These are phyloP conservation scores for Verasper variegatus DNA, from an alignment of 2,113 vertebrate genomes.

Conservation along the genomic window DNA sequence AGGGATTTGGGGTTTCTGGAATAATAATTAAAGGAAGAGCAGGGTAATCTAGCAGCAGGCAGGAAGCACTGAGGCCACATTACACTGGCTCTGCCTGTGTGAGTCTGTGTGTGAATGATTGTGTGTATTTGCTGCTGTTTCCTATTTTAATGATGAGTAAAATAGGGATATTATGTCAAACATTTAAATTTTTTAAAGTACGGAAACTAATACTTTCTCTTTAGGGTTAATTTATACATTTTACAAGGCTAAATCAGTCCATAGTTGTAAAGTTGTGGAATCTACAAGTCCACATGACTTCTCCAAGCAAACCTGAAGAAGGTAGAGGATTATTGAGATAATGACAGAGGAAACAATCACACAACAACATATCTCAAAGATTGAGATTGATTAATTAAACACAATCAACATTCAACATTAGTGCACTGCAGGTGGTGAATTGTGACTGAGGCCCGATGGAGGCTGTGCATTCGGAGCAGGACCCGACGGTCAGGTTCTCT, in stretches of 20 bases:
- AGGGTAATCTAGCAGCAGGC: constrained; percentile 14
- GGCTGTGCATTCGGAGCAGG: constrained; percentile 33
- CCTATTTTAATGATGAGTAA: too few species aligned
- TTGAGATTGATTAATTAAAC: constrained; percentile 45
- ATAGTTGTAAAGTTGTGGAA: not conserved
- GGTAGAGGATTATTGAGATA: constrained; percentile 22
- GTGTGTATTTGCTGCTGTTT: not conserved
- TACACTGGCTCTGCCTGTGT: not conserved
- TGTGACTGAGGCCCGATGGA: constrained; percentile 8
- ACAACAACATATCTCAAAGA: constrained; percentile 28
- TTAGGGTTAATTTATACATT: not conserved
- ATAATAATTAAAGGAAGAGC: constrained; percentile 37
- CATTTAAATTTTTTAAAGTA: not conserved
- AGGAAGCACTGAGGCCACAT: constrained; percentile 13
- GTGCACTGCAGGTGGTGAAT: constrained; percentile 13
- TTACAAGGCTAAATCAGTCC: not conserved
- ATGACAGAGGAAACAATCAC: constrained; percentile 34
- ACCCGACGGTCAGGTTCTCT: not conserved
- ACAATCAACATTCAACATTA: constrained; percentile 1
- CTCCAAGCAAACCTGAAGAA: too few species aligned
- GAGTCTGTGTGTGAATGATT: not conserved
- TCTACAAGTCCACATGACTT: not conserved
- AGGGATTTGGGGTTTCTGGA: constrained; percentile 21
- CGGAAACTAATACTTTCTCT: not conserved
- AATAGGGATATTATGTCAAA: not conserved